Evolutionary conservation across 2,113 vertebrate genomes (phyloP), one percentile per base, ranked within the genome.

Genomic region (Hiodon alosoides): DNA sequence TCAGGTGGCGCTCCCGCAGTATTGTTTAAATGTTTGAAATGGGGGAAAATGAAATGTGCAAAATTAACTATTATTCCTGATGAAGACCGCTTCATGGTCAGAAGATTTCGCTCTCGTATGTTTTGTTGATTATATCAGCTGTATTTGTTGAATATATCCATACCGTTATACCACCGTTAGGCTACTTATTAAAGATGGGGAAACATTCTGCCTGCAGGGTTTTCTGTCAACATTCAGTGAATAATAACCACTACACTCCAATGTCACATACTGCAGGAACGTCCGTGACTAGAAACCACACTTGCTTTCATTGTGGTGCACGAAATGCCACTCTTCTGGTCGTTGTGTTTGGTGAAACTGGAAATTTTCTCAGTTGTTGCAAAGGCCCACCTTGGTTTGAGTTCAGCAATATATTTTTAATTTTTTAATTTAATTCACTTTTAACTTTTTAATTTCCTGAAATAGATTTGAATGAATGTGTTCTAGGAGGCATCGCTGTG

Each of bases 181-280:
- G 31, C 31, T 31, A 31, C 31, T 31, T 31, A 31, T 31, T 67
- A 50, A 51, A 67, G 14, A 14, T 54, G 52, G 4, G 4, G 11
- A 52, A 70, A 5, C 14, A 58, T 6, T n/a, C 67, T 69, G 16
- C 67, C 67, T 53, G 11, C 13, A 16, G 57, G n/a, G 50, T 62
- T 51, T 52, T 5, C 9, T 54, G 7, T 73, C 46, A 61, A n/a
- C 10, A 73, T 73, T 11, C 51, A 73, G 8, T 54, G 1, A 46
- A 74, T 64, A 14, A 31, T 64, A 57, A 74, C 72, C 72, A 74
- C 72, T 74, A 74, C n/a, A 57, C 17, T 53, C 53, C 13, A 17
- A 55, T 13, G 53, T 69, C n/a, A 53, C 17, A 48, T 51, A 53
- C 52, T 67, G 51, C 51, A 69, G 9, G 9, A 31, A 48, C 51